A percentile compares a stretch with the other conserved stretches of the same genome.
These are phyloP conservation scores for Chrysemys picta DNA, from an alignment of 2,113 vertebrate species.

Conservation along the genomic window DNA sequence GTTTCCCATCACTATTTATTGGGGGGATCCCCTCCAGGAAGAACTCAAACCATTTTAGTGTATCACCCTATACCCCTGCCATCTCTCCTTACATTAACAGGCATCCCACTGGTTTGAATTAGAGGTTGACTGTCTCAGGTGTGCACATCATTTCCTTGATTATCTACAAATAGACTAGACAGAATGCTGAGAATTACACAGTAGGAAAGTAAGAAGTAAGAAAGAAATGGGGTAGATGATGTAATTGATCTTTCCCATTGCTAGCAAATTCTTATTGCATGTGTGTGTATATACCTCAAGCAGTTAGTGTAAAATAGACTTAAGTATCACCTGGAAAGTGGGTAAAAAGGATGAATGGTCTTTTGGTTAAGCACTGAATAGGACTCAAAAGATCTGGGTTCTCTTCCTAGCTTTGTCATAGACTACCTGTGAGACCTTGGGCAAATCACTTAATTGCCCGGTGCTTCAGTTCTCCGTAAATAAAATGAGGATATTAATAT, in stretches of 20 bases:
- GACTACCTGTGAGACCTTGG: background rate
- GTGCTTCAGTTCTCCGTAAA: fast-evolving
- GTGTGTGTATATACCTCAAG: background rate
- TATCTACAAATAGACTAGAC: background rate
- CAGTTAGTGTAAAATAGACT: background rate
- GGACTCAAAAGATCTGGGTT: background rate
- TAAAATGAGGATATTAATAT: background rate
- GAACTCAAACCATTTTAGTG: background rate
- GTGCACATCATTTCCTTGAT: background rate
- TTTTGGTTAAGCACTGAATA: background rate
- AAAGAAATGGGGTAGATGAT: fast-evolving
- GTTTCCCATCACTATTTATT: background rate
- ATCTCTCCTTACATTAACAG: background rate
- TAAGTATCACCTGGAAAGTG: background rate
- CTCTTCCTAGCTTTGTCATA: background rate
- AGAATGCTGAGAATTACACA: background rate
- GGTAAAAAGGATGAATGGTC: background rate
- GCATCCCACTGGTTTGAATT: background rate
- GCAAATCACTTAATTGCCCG: background rate
- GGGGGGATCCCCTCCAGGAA: background rate
- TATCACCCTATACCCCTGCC: background rate
- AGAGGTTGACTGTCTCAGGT: background rate
- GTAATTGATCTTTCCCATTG: background rate
- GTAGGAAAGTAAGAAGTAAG: background rate
- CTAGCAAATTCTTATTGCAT: background rate